These are phyloP conservation scores for Arrhopalites spinosus DNA, from an alignment of 2,888 invertebrate genomes.

Conservation along the genomic window DNA sequence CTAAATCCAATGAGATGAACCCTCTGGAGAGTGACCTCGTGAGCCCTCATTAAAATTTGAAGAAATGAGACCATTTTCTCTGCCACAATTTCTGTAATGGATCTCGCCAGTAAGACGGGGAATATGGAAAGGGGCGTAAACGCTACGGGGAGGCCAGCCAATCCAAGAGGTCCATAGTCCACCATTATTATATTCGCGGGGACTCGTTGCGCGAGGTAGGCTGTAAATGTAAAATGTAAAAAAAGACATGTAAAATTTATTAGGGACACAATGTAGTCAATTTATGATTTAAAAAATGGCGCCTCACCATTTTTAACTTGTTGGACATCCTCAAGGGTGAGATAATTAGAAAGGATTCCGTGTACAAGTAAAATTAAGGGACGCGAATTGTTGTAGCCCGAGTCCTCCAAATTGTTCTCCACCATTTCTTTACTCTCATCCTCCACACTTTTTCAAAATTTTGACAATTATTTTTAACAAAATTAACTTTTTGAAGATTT, in stretches of 20 bases:
- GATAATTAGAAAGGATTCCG: slow-evolving; percentile 26
- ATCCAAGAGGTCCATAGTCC: slow-evolving; percentile 32
- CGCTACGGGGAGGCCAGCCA: slow-evolving; percentile 18
- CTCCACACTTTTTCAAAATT: slow-evolving; percentile 22
- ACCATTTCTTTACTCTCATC: slow-evolving; percentile 30
- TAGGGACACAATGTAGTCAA: not conserved
- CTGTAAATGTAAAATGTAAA: not conserved
- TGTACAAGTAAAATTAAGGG: slow-evolving; percentile 34
- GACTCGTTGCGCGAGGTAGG: not conserved
- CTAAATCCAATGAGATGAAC: no score
- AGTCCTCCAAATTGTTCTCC: slow-evolving; percentile 6
- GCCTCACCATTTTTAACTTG: slow-evolving; percentile 37
- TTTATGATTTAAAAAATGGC: not conserved
- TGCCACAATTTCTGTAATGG: no score
- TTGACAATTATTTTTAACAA: not conserved
- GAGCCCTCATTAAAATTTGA: no score
- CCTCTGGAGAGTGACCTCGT: no score
- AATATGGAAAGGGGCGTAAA: slow-evolving; percentile 13
- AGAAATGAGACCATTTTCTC: no score
- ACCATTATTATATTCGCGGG: slow-evolving; percentile 36
- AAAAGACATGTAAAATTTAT: not conserved
- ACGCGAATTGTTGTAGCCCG: slow-evolving; percentile 20
- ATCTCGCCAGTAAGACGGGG: not conserved
- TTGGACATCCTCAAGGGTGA: slow-evolving; percentile 32
- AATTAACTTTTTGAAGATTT: no score